Conservation (phyloP, 1,140 invertebrate genomes). For the Anoplolepis gracilipes region DNA sequence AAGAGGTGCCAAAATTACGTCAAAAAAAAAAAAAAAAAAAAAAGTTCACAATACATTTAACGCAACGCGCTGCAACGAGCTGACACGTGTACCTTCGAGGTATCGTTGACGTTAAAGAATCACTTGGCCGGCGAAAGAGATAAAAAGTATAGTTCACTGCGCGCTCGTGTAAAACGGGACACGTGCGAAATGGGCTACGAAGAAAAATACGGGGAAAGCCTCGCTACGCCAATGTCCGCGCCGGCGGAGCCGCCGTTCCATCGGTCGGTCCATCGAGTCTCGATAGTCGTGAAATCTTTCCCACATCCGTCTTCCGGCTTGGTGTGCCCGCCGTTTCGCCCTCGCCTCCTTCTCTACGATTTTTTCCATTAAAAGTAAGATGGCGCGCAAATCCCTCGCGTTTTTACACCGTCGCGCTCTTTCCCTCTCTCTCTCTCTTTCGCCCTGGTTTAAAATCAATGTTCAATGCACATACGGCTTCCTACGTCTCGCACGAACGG, state of each 20-base stretch:
- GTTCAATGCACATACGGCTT: constrained; percentile 79
- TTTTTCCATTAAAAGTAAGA: constrained; percentile 64
- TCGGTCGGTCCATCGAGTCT: constrained; percentile 51
- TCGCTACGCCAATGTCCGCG: constrained; percentile 47
- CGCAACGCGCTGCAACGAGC: neutral
- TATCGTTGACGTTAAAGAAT: constrained; percentile 60
- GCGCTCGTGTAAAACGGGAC: constrained; percentile 45
- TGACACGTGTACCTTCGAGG: constrained; percentile 37
- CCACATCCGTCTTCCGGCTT: constrained; percentile 64
- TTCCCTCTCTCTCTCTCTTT: no score
- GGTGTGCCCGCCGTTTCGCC: constrained; percentile 12
- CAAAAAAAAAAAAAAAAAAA: constrained; percentile 22
- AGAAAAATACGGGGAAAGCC: constrained; percentile 47
- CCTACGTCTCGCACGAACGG: constrained; percentile 67
- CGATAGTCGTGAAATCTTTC: constrained; percentile 67
- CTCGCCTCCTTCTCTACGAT: constrained; percentile 28
- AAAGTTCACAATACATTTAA: constrained; percentile 28
- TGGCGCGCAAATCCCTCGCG: constrained; percentile 47
- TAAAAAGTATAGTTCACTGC: constrained; percentile 26
- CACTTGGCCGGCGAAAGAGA: constrained; percentile 42
- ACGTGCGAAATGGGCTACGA: constrained; percentile 42
- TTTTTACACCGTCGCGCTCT: constrained; percentile 54
- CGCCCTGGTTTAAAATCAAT: constrained; percentile 79
- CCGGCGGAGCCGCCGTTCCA: neutral
- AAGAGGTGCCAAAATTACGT: constrained; percentile 20